Base-by-base conservation (phyloP, 2,113 vertebrate genomes). In the Lontra canadensis region DNA sequence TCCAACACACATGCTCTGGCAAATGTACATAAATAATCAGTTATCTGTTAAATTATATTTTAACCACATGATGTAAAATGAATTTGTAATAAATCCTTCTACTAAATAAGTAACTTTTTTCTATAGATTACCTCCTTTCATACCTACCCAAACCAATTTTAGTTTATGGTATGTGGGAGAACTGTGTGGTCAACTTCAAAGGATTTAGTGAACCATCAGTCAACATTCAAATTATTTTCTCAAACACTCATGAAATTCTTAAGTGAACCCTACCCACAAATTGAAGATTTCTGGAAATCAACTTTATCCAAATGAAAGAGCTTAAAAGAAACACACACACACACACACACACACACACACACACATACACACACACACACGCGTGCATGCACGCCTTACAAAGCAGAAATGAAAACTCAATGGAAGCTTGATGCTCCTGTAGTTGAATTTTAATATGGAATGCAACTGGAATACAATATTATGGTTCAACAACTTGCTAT, bases 141-240 rank as follows among this genome's bases (percentile, higher is more conserved):
- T 36, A 81, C 8, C 69, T 93, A 90, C 15, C 4, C n/a, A 85
- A 1, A 74, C 12, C 15, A 87, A 74, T 90, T 86, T 84, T 80
- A 34, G 69, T 69, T 96, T 84, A 42, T 55, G 21, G 57, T 26
- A 85, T 94, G 42, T 4, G 20, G 47, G 47, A 90, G 57, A n/a
- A 74, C 61, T 73, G 8, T 4, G 5, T 63, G 78, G 44, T 84
- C 76, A 95, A 86, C 57, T 29, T 92, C 44, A 91, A 88, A 94
- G 81, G 11, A 65, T 96, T 89, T 97, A 89, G 52, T 76, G 26
- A 34, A 69, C 21, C 14, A 67, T 78, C 61, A 84, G 42, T 92
- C 29, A 95, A 76, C 11, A 83, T 97, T 88, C 39, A 94, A 94
- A 80, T 90, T 90, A 85, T 96, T 90, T 95, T 95, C n/a, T 83